Conservation (phyloP, 2,797 vertebrate species). For the Fringilla coelebs region DNA sequence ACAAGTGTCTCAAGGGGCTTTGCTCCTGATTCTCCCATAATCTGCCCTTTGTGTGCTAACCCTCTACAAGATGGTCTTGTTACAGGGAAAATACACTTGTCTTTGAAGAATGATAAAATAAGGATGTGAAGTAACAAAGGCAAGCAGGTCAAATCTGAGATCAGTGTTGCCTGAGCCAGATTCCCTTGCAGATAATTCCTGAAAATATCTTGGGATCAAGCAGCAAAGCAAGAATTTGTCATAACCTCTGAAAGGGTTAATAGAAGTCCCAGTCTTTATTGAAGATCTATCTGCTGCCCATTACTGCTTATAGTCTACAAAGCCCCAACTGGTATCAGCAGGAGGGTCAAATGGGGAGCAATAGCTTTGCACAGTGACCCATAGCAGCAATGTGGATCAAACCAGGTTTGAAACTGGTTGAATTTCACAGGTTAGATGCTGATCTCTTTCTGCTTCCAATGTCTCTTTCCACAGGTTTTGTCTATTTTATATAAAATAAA, state of each 20-base stretch:
- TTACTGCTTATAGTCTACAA: neutral
- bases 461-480: neutral
- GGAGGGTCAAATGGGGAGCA: neutral
- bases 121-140: neutral
- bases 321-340: neutral
- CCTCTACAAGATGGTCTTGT: neutral
- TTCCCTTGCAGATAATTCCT: neutral
- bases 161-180: neutral
- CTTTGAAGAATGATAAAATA: conserved; percentile 3
- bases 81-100: conserved; percentile 29
- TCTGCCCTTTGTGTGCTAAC: conserved; percentile 31
- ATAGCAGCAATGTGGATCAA: neutral
- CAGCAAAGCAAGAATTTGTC: neutral
- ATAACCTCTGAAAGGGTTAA: neutral
- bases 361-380: neutral
- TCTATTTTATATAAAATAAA: neutral
- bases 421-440: neutral
- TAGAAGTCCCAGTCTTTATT: neutral
- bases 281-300: neutral
- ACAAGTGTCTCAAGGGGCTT: conserved; percentile 33
- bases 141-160: neutral
- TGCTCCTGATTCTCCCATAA: neutral
- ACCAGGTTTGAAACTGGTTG: neutral
- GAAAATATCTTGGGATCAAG: neutral
- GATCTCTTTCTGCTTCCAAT: neutral